Percentiles rank a stretch among this genome's conserved stretches.
These are phyloP conservation scores for Tapera naevia DNA, from an alignment of 2,797 vertebrate genomes.

Conservation along the genomic window DNA sequence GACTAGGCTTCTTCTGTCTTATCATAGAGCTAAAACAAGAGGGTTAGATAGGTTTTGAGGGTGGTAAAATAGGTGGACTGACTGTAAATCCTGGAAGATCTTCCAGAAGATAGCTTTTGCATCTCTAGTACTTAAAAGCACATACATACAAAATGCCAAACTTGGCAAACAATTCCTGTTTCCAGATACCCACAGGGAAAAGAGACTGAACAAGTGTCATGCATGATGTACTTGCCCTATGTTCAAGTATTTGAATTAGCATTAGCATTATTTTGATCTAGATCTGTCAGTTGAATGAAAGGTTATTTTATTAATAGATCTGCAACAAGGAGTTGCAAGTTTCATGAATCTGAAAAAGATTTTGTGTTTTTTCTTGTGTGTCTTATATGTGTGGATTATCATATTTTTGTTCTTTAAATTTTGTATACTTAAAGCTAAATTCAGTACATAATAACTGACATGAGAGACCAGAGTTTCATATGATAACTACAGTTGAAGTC, in stretches of 20 bases:
- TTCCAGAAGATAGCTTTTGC: background rate
- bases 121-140: background rate
- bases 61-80: background rate
- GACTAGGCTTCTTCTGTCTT: background rate
- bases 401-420: background rate
- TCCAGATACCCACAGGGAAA: background rate
- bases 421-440: background rate
- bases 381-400: background rate
- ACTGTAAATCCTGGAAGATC: background rate
- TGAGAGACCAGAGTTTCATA: background rate
- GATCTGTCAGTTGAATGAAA: background rate
- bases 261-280: background rate
- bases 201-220: background rate
- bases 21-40: background rate
- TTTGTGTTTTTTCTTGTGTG: background rate
- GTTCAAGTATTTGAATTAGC: background rate
- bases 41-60: background rate
- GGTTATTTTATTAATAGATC: background rate
- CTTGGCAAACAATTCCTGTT: accelerated
- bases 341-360: background rate
- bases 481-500: background rate
- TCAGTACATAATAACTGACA: background rate
- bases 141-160: background rate
- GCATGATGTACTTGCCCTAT: background rate
- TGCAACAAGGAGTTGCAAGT: background rate